Evolutionary conservation across 1,140 invertebrate species (phyloP).

Genomic region (Drosophila subobscura): DNA sequence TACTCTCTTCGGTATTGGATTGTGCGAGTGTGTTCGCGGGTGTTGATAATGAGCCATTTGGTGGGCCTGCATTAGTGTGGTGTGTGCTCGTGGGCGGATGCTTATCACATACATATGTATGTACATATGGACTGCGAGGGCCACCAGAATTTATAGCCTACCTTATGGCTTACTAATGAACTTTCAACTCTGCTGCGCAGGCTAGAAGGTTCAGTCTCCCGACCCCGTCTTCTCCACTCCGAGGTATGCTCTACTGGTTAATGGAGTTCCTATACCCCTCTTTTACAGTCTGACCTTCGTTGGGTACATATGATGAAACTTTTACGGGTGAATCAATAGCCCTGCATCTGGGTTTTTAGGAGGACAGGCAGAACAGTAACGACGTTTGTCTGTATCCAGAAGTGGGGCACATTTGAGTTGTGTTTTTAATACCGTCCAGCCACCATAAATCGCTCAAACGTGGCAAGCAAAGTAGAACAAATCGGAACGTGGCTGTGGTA

Average conservation of each 20-base stretch:
- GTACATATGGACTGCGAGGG: slow-evolving; percentile 18
- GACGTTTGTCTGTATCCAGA: slow-evolving; percentile 59
- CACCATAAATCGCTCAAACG: slow-evolving; percentile 75
- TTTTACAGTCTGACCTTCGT: slow-evolving; percentile 25
- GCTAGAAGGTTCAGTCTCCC: slow-evolving; percentile 8
- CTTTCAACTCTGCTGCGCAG: slow-evolving; percentile 64
- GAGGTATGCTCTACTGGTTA: slow-evolving; percentile 18
- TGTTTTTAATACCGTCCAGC: slow-evolving; percentile 40
- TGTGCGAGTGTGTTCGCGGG: slow-evolving; percentile 22
- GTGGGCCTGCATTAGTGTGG: slow-evolving; percentile 27
- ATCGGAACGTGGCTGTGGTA: slow-evolving; percentile 49
- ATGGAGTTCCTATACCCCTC: slow-evolving; percentile 24
- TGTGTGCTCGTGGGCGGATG: slow-evolving; percentile 33
- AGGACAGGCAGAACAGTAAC: slow-evolving; percentile 1
- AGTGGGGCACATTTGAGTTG: slow-evolving; percentile 34
- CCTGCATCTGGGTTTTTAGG: slow-evolving; percentile 35
- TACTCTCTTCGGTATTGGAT: slow-evolving; percentile 11
- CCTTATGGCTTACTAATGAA: slow-evolving; percentile 82
- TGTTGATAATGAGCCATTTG: slow-evolving; percentile 68
- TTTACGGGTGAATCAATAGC: slow-evolving; percentile 25
- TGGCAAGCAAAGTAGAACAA: slow-evolving; percentile 74
- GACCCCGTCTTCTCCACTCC: background rate
- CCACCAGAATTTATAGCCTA: slow-evolving; percentile 73
- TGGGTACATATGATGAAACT: slow-evolving; percentile 15
- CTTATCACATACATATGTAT: slow-evolving; percentile 52